Evolutionary conservation across 2,888 invertebrate species (phyloP).

Genomic region (Agelastica alni): DNA sequence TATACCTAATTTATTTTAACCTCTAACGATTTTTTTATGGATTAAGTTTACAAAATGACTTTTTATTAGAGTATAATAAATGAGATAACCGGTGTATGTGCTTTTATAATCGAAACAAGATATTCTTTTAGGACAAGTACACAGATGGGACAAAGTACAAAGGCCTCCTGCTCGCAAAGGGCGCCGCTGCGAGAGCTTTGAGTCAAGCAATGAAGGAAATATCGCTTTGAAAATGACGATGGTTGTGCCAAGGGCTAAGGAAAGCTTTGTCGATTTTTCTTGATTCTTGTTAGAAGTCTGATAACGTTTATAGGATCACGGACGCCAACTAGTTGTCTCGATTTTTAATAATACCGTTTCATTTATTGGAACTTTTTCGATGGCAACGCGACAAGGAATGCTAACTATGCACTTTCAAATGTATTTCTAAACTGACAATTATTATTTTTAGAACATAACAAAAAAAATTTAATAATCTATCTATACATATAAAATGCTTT

Average conservation of each 20-base stretch:
- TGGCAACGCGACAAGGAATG: too few relatives aligned
- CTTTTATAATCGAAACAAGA: not conserved
- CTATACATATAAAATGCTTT: too few relatives aligned
- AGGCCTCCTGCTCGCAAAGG: conserved; percentile 7
- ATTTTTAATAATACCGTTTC: conserved; percentile 10
- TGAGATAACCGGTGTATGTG: not conserved
- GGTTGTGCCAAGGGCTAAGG: not conserved
- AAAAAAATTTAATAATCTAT: too few relatives aligned
- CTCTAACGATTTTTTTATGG: too few relatives aligned
- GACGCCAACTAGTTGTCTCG: not conserved
- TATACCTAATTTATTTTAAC: too few relatives aligned
- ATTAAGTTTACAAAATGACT: too few relatives aligned
- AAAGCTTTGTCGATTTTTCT: conserved; percentile 18
- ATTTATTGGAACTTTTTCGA: too few relatives aligned
- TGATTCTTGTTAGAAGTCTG: conserved; percentile 16
- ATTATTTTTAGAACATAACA: too few relatives aligned
- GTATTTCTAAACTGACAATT: too few relatives aligned
- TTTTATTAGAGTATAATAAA: too few relatives aligned
- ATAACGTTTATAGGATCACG: conserved; percentile 6
- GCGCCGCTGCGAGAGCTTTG: conserved; percentile 7
- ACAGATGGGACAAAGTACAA: conserved; percentile 10
- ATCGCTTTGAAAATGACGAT: conserved; percentile 22
- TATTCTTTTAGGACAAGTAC: conserved; percentile 5
- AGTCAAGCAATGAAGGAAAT: conserved; percentile 3
- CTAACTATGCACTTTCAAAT: too few relatives aligned